Base-by-base conservation (phyloP, 1,140 invertebrate species). In the Steinernema feltiae region DNA sequence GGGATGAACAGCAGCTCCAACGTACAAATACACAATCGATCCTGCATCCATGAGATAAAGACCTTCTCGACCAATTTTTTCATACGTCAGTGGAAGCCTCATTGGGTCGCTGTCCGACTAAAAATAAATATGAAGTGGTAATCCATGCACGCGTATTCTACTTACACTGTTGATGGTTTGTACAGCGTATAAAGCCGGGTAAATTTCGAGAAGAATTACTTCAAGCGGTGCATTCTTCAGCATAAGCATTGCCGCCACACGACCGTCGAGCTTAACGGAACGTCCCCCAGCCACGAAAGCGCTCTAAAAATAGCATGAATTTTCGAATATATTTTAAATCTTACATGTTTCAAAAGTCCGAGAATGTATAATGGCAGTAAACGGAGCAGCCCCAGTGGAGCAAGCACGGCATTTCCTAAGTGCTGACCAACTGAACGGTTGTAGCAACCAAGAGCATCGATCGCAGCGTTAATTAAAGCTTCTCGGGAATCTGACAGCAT, bases 141-240 rank as follows among this genome's bases (percentile, higher is more conserved):
- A 30, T 41, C 73, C 32, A 7, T 7, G 27, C 30, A 79, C 53
- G 30, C 77, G 76, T 72, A 83, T 41, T 30, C 73, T 72, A 75
- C 89, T 89, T 81, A 90, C 90, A 80, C 90, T 88, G 53, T 91
- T 90, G 88, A 78, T 87, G 63, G 80, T 87, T 87, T 97, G 93
- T 48, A 99, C 87, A 3, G 94, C 91, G 88, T 97, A 99, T 41
- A 99, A 88, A 87, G 94, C 92, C 12, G 97, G 96, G 90, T 98
- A 97, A 76, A 98, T 90, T 71, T 89, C 89, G 80, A 94, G 92
- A 81, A 98, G 90, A 1, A 99, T 89, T 82, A 91, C 90, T 72
- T 88, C 86, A 21, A 97, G 87, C 24, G 97, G 95, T 80, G 94
- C 86, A 31, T 91, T 91, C 89, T 98, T 98, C 89, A 97, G 92